Evolutionary conservation across 2,888 invertebrate species (phyloP), one percentile per base, ranked within the genome.

Genomic region (Anticlea derivata): DNA sequence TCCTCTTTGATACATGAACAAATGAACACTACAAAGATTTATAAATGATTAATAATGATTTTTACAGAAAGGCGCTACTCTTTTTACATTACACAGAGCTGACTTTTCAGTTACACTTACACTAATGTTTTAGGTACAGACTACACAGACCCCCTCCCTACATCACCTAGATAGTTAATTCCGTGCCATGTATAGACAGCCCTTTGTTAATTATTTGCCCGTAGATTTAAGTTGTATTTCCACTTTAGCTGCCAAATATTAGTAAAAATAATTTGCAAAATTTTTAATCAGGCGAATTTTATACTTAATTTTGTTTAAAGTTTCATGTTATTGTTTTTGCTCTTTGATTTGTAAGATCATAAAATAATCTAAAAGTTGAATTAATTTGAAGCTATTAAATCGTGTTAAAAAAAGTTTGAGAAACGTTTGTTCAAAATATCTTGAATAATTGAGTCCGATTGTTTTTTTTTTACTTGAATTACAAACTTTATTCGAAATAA

Each of bases 41-140:
- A 31, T 47, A 35, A 61, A 43, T 41, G 46, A 50, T 13, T 20
- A 47, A 39, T 48, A 31, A 41, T 46, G 27, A 55, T 46, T 54
- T 53, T 62, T 58, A 49, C 60, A 63, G 60, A 60, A 43, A 48
- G 55, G 39, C 24, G 52, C 10, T 41, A 75, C 69, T 70, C 46
- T 50, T 64, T 58, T 60, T 37, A 40, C 64, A 52, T 53, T 2
- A 56, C 63, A 77, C 78, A 76, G 49, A 73, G 60, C 62, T 68
- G 65, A 84, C 80, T 78, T 53, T 57, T 61, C 83, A 83, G 65
- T 66, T 29, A 83, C 82, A 81, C 82, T 70, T 49, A 58, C 61
- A 65, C 60, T 61, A 58, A 64, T 57, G 64, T 53, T 60, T 49
- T 71, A 73, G 74, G 79, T 74, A 81, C 81, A 79, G 77, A 81